Evolutionary conservation across 2,797 vertebrate species (phyloP), one percentile per base, ranked within the genome.

Genomic region (Limnodromus scolopaceus): DNA sequence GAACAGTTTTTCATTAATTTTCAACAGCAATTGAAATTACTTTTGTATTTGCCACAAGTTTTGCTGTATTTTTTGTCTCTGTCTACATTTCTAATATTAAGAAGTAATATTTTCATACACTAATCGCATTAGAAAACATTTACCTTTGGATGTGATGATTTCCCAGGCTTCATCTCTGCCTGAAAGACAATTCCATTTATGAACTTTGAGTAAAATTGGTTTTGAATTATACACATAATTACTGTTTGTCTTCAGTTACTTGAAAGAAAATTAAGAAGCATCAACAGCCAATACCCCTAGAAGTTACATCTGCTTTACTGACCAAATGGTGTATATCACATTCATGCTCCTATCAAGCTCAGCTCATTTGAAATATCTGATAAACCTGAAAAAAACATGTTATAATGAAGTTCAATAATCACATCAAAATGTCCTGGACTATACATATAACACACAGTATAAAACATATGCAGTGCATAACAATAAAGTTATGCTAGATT

Each of bases 171-270:
- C 88, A 93, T 94, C 80, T 96, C 95, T 96, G 93, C 90, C 95
- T 96, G 95, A 95, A 97, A 95, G 23, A 96, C 84, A 97, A 95
- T 96, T 96, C 43, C 77, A 80, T 92, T 93, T 75, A 93, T 79
- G 71, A 92, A 74, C 55, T 78, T 86, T 89, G 39, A 93, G 84
- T 91, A 77, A 80, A 91, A 84, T 2, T 54, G 32, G 43, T 91
- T 84, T 92, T 57, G 24, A 80, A 25, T 82, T 60, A 87, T 17
- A 87, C 16, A 92, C 3, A 41, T 34, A 89, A 84, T 43, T 61
- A 87, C 14, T 53, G 6, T 60, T 70, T 57, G 19, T 30, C 46
- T 71, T 65, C 57, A 72, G 55, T 66, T 46, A 93, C 17, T 60
- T 87, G 20, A 68, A 63, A 82, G n/a, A 81, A 81, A 70, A 61